Evolutionary conservation across 2,888 invertebrate species (phyloP).

Genomic region (Mechanitis mazaeus): DNA sequence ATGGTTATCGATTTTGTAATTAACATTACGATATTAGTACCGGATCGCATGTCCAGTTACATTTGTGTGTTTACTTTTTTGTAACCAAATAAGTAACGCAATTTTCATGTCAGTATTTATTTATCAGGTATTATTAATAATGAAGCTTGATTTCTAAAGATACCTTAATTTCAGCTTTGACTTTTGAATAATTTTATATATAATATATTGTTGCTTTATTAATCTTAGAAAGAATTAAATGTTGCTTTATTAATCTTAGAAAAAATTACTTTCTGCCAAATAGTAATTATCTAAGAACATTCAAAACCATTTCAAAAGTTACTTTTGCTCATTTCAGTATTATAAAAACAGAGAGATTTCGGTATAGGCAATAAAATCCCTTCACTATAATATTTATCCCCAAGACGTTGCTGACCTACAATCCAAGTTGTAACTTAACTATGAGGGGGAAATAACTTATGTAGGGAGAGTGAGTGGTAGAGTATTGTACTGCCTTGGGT

Average conservation of each 20-base stretch:
- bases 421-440: constrained; percentile 61
- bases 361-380: constrained; percentile 33
- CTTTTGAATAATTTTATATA: too few relatives aligned
- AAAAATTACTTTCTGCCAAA: too few relatives aligned
- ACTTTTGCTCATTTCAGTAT: constrained; percentile 7
- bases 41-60: constrained; percentile 11
- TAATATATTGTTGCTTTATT: too few relatives aligned
- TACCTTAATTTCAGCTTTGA: too few relatives aligned
- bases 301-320: not conserved
- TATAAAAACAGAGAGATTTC: constrained; percentile 11
- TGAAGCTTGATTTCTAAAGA: too few relatives aligned
- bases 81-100: constrained; percentile 8
- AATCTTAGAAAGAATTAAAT: too few relatives aligned
- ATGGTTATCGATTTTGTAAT: constrained; percentile 8
- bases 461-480: constrained; percentile 51
- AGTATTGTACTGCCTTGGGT: constrained; percentile 43
- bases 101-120: constrained; percentile 9
- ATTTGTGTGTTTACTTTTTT: constrained; percentile 10
- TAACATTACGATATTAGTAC: constrained; percentile 5
- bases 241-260: too few relatives aligned
- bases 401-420: constrained; percentile 60
- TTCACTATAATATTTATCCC: constrained; percentile 52
- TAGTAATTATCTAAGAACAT: too few relatives aligned
- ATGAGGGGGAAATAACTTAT: constrained; percentile 60
- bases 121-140: not conserved